A percentile compares a stretch with the other conserved stretches of the same genome.
phyloP scores from a whole-genome alignment of 2,113 vertebrate genomes.

The Trichechus manatus region DNA sequence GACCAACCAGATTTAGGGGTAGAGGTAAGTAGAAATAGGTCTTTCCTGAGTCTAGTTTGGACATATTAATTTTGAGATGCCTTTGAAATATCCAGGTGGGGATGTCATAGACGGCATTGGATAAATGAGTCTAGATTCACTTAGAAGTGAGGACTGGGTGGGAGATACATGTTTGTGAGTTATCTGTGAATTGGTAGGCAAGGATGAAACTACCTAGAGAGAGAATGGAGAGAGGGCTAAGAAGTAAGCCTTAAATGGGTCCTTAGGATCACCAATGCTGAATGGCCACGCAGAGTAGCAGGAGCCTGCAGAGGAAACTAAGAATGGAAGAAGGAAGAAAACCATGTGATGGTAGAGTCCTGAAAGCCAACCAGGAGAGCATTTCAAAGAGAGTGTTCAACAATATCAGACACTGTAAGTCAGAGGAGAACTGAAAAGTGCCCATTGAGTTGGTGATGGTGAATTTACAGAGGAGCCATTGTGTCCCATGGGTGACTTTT shows the following conservation, averaged over 20 bases:
- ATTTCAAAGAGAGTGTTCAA: background rate
- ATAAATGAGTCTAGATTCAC: background rate
- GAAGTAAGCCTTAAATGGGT: background rate
- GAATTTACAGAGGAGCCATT: slow-evolving; percentile 7
- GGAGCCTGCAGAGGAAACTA: background rate
- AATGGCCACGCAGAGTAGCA: background rate
- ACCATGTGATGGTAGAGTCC: background rate
- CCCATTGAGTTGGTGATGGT: background rate
- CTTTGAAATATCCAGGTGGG: background rate
- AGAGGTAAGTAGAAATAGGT: background rate
- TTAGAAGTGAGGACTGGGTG: background rate
- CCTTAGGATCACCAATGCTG: background rate
- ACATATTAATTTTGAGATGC: background rate
- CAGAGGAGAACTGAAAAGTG: background rate
- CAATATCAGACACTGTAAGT: background rate
- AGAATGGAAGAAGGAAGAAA: background rate
- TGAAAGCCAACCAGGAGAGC: background rate
- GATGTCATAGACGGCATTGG: background rate
- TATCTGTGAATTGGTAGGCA: background rate
- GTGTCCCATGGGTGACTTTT: background rate
- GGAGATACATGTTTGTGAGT: background rate
- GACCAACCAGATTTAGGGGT: background rate
- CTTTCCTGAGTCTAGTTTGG: background rate
- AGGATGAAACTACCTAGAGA: background rate
- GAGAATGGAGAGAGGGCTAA: background rate